Evolutionary conservation across 1,140 invertebrate species (phyloP).

Genomic region (Drosophila takahashii): DNA sequence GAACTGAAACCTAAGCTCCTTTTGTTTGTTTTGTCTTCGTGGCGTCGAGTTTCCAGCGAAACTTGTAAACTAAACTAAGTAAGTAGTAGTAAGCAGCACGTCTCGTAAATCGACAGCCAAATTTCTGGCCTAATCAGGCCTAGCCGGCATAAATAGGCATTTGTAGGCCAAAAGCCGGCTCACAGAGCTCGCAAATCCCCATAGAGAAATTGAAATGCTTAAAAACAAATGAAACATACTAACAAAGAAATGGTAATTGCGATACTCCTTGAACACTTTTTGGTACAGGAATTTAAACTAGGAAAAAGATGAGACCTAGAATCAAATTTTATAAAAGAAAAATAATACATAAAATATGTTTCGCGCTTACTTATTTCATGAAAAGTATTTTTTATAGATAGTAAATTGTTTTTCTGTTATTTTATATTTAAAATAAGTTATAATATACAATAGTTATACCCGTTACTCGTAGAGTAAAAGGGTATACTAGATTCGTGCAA

Average conservation of each 20-base stretch:
- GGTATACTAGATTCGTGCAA: too few species aligned
- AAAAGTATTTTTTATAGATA: too few species aligned
- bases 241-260: constrained; percentile 19
- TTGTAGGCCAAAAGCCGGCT: constrained; percentile 29
- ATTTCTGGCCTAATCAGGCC: constrained; percentile 70
- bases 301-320: neutral
- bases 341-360: neutral
- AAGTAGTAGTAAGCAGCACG: constrained; percentile 40
- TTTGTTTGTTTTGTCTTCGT: constrained; percentile 49
- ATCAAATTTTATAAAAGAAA: neutral
- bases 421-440: too few species aligned
- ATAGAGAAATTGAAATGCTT: constrained; percentile 75
- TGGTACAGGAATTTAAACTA: neutral
- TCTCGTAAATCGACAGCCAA: constrained; percentile 67
- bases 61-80: constrained; percentile 50
- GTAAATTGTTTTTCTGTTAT: too few species aligned
- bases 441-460: too few species aligned
- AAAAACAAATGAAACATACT: constrained; percentile 74
- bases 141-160: constrained; percentile 48
- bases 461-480: too few species aligned
- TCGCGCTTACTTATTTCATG: neutral
- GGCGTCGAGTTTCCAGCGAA: neutral
- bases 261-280: constrained; percentile 7
- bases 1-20: constrained; percentile 19
- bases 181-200: constrained; percentile 31